Conservation (phyloP, 2,888 invertebrate genomes). For the Hofmannophila pseudospretella region DNA sequence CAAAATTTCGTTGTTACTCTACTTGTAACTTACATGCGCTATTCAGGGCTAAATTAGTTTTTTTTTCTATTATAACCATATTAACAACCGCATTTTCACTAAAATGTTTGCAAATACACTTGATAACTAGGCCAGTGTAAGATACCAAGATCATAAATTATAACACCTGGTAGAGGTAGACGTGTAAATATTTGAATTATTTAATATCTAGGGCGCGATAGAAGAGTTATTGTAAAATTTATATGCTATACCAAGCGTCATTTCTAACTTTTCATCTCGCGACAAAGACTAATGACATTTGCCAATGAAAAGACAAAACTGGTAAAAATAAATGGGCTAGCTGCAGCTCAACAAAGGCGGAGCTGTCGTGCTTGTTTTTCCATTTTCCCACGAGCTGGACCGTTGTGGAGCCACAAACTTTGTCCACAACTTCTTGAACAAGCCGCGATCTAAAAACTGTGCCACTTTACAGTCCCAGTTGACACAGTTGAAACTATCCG, state of each 20-base stretch:
- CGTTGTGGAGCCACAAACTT: constrained; percentile 35
- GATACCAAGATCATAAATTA: too few relatives aligned
- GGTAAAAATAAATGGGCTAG: constrained; percentile 24
- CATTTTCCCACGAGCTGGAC: constrained; percentile 34
- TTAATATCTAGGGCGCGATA: neutral
- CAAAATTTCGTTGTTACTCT: too few relatives aligned
- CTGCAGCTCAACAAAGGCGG: constrained; percentile 23
- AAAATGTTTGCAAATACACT: too few relatives aligned
- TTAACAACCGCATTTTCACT: too few relatives aligned
- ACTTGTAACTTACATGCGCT: too few relatives aligned
- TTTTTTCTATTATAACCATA: too few relatives aligned
- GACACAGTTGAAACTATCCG: too few relatives aligned
- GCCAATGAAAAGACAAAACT: constrained; percentile 35
- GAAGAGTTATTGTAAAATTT: too few relatives aligned
- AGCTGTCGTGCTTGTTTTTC: constrained; percentile 31
- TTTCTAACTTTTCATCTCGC: too few relatives aligned
- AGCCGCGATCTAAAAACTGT: constrained; percentile 16
- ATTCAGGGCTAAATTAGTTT: too few relatives aligned
- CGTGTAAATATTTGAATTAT: neutral
- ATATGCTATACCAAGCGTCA: too few relatives aligned
- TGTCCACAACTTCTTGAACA: constrained; percentile 33
- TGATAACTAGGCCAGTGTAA: neutral
- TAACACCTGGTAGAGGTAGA: neutral
- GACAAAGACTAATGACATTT: constrained; percentile 52
- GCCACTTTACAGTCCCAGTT: constrained; percentile 16